Percentiles rank a stretch among this genome's conserved stretches.
phyloP scores from a whole-genome alignment of 2,113 vertebrate species.

The Nansenia antarctica region DNA sequence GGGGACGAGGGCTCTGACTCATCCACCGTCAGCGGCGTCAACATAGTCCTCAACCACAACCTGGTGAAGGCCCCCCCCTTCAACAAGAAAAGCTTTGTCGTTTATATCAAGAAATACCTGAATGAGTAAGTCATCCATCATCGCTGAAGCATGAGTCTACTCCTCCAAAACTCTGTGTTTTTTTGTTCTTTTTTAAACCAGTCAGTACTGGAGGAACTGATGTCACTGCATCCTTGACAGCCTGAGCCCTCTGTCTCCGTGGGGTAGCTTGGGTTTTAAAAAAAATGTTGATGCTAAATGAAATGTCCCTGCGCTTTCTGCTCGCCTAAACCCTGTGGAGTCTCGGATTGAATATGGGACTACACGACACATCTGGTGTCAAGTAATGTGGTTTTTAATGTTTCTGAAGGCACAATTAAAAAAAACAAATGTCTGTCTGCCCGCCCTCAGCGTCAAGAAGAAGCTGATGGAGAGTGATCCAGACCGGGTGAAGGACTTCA shows the following conservation, averaged over 20 bases:
- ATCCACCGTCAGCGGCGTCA: conserved; percentile 78
- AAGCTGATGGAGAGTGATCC: conserved; percentile 23
- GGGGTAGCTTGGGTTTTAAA: conserved; percentile 59
- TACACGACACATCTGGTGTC: neutral
- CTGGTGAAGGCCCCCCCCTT: conserved; percentile 81
- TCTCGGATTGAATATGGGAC: conserved; percentile 70
- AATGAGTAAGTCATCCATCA: conserved; percentile 72
- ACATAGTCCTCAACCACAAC: conserved; percentile 85
- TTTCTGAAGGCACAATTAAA: neutral
- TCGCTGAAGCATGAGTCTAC: neutral
- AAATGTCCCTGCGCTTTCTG: conserved; percentile 75
- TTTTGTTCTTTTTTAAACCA: too few species aligned
- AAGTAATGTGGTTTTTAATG: neutral
- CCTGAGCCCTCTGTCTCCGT: conserved; percentile 56
- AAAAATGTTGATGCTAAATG: conserved; percentile 64
- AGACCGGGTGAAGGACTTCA: conserved; percentile 42
- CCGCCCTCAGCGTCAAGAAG: conserved; percentile 15
- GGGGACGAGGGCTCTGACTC: conserved; percentile 77
- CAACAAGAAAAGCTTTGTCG: conserved; percentile 81
- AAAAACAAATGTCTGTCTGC: neutral
- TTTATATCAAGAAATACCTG: conserved; percentile 86
- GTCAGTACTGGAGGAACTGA: neutral
- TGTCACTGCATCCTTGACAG: conserved; percentile 74
- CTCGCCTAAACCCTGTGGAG: conserved; percentile 42
- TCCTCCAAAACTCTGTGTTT: too few species aligned